These are phyloP conservation scores for Empis stercorea DNA, from an alignment of 2,888 invertebrate genomes.

Conservation along the genomic window DNA sequence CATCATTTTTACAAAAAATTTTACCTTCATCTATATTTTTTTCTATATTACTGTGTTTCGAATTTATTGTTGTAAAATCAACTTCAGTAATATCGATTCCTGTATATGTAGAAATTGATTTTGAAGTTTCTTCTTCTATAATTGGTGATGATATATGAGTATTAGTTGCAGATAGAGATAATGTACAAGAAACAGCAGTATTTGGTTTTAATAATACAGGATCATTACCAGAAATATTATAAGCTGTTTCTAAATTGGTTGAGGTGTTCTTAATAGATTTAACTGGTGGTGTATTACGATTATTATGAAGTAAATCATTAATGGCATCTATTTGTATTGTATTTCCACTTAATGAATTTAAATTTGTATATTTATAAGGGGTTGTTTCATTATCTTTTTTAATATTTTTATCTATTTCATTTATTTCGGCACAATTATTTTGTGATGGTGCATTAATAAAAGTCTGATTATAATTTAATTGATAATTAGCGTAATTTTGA, in stretches of 20 bases:
- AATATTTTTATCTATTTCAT: too few species aligned
- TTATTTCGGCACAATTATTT: too few species aligned
- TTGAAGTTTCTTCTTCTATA: background rate
- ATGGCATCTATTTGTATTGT: slow-evolving; percentile 31
- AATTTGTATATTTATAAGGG: slow-evolving; percentile 6
- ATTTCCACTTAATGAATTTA: slow-evolving; percentile 21
- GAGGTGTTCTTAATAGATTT: background rate
- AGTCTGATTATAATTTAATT: too few species aligned
- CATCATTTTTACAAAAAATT: too few species aligned
- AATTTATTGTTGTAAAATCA: background rate
- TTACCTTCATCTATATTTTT: too few species aligned
- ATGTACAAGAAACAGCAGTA: background rate
- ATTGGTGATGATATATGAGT: background rate
- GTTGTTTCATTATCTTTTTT: too few species aligned
- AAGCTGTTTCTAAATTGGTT: background rate
- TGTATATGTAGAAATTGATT: background rate
- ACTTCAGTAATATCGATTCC: background rate
- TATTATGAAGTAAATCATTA: slow-evolving; percentile 32
- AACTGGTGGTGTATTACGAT: slow-evolving; percentile 25
- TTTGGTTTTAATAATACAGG: background rate
- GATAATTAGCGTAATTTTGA: too few species aligned
- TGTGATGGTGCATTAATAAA: too few species aligned
- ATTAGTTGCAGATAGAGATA: background rate
- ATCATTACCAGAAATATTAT: background rate
- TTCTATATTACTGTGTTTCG: background rate